Evolutionary conservation across 1,140 invertebrate genomes (phyloP).

Genomic region (Hylaeus anthracinus): DNA sequence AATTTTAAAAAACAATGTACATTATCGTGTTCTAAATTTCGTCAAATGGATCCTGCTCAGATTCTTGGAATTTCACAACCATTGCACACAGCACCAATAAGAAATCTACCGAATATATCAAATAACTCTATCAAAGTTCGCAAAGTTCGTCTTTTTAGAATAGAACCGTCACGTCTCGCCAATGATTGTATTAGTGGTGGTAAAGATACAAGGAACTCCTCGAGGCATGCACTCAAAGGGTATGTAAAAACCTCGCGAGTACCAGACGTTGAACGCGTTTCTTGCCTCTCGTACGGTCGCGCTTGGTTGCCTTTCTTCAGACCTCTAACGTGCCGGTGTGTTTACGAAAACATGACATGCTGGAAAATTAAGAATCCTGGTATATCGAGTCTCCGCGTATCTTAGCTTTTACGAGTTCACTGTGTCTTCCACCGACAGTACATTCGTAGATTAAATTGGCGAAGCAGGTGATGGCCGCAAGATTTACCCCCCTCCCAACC

Average conservation of each 20-base stretch:
- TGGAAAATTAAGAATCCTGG: too few species aligned
- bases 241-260: too few species aligned
- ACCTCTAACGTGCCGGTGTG: too few species aligned
- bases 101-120: background rate
- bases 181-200: slow-evolving; percentile 35
- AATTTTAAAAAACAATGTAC: too few species aligned
- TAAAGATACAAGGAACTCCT: background rate
- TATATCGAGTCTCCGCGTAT: background rate
- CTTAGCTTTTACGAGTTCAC: background rate
- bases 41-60: too few species aligned
- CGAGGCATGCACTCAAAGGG: too few species aligned
- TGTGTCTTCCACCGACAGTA: background rate
- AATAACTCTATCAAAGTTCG: slow-evolving; percentile 18
- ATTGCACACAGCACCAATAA: background rate
- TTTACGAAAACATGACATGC: too few species aligned
- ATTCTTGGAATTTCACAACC: too few species aligned
- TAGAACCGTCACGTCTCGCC: slow-evolving; percentile 30
- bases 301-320: too few species aligned
- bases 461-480: slow-evolving; percentile 2
- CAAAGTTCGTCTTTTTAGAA: slow-evolving; percentile 40
- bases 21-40: too few species aligned
- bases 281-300: too few species aligned
- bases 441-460: slow-evolving; percentile 20
- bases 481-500: slow-evolving; percentile 35
- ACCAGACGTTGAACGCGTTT: too few species aligned